A percentile compares a stretch with the other conserved stretches of the same genome.
Conservation (phyloP, 2,888 invertebrate species). For the Acanthococcus lagerstroemiae region DNA sequence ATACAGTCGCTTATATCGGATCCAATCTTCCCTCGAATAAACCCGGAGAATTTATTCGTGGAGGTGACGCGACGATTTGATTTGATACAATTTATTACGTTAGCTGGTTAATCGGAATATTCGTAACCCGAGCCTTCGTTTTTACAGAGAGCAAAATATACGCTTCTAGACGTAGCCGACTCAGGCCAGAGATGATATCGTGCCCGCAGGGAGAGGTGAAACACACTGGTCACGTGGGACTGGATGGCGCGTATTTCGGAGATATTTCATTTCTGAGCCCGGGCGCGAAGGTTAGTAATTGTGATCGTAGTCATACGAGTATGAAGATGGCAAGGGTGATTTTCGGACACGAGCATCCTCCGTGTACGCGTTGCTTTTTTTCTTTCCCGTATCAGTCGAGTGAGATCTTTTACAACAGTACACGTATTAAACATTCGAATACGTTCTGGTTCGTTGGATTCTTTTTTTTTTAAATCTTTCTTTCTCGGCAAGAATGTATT, state of each 20-base stretch:
- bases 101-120: too few species aligned
- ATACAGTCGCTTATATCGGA: conserved; percentile 78
- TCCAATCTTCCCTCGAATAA: conserved; percentile 58
- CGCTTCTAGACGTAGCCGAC: conserved; percentile 44
- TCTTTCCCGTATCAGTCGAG: too few species aligned
- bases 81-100: too few species aligned
- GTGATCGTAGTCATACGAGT: too few species aligned
- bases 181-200: conserved; percentile 88
- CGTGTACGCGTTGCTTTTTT: neutral
- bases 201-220: conserved; percentile 93
- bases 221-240: conserved; percentile 91
- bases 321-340: too few species aligned
- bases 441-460: too few species aligned
- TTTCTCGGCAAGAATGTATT: too few species aligned
- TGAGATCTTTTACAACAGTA: too few species aligned
- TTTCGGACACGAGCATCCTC: too few species aligned
- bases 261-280: conserved; percentile 68
- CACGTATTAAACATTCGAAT: too few species aligned
- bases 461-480: too few species aligned
- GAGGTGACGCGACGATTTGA: conserved; percentile 38
- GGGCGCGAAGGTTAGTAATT: conserved; percentile 36
- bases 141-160: conserved; percentile 50
- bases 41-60: conserved; percentile 45
- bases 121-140: conserved; percentile 18
- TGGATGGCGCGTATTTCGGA: conserved; percentile 95